These are phyloP conservation scores for Mythimna lalbum DNA, from an alignment of 2,888 invertebrate genomes.

Conservation along the genomic window DNA sequence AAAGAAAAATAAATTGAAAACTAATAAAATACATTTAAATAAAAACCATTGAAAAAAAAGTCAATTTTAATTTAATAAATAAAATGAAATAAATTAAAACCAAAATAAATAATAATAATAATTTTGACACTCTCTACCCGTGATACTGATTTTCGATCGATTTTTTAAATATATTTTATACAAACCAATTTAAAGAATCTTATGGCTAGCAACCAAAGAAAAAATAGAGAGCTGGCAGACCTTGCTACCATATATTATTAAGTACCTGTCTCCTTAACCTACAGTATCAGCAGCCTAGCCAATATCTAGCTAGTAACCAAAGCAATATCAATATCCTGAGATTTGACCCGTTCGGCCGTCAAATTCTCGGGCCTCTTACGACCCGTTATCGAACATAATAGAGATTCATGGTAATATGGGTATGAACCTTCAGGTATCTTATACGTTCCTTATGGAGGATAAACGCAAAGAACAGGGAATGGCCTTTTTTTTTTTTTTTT, in stretches of 20 bases:
- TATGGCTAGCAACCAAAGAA: too few relatives aligned
- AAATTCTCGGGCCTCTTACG: slow-evolving; percentile 1
- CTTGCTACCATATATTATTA: not conserved
- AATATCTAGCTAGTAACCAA: slow-evolving; percentile 5
- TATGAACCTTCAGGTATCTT: not conserved
- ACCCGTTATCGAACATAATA: not conserved
- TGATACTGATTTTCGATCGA: too few relatives aligned
- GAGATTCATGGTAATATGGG: not conserved
- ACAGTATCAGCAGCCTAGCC: not conserved
- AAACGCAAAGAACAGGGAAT: too few relatives aligned
- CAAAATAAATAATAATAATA: too few relatives aligned
- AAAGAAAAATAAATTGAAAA: too few relatives aligned
- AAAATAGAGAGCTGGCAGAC: not conserved
- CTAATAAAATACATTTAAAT: too few relatives aligned
- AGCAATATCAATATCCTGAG: slow-evolving; percentile 14
- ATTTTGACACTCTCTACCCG: too few relatives aligned
- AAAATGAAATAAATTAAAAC: too few relatives aligned
- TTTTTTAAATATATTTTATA: not conserved
- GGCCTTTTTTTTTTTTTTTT: too few relatives aligned
- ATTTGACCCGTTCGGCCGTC: not conserved
- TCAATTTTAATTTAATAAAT: too few relatives aligned
- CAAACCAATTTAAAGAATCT: too few relatives aligned
- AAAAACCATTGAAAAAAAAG: too few relatives aligned
- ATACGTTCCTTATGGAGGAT: not conserved
- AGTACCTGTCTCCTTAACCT: not conserved